Conservation (phyloP, 2,888 invertebrate genomes). For the Marasmarcha lunaedactyla region DNA sequence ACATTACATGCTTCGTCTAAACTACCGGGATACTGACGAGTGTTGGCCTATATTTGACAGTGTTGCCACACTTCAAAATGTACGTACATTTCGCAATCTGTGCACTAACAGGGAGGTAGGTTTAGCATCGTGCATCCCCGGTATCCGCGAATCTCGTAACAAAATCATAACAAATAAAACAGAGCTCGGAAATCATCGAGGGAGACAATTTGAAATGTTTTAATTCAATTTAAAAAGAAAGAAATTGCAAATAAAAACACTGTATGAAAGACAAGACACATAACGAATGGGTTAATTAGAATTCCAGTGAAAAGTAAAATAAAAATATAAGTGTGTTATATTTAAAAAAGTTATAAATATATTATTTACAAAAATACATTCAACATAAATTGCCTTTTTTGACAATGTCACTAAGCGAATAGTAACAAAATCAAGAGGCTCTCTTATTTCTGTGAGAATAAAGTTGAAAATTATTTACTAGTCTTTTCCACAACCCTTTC, state of each 20-base stretch:
- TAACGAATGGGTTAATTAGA: slow-evolving; percentile 54
- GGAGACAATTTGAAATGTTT: slow-evolving; percentile 56
- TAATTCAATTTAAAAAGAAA: slow-evolving; percentile 30
- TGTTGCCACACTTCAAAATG: too few relatives aligned
- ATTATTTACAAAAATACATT: slow-evolving; percentile 1
- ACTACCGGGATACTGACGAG: too few relatives aligned
- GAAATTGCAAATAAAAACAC: too few relatives aligned
- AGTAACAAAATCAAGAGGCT: slow-evolving; percentile 31
- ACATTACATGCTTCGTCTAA: slow-evolving; percentile 52
- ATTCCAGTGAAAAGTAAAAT: slow-evolving; percentile 13
- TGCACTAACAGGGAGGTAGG: slow-evolving; percentile 44
- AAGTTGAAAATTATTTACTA: slow-evolving; percentile 19
- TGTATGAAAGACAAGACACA: slow-evolving; percentile 28
- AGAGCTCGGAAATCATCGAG: slow-evolving; percentile 63
- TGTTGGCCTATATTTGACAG: too few relatives aligned
- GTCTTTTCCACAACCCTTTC: slow-evolving; percentile 67
- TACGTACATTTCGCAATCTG: too few relatives aligned
- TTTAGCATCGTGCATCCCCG: slow-evolving; percentile 69
- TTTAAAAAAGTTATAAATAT: slow-evolving; percentile 6
- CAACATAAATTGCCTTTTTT: background rate
- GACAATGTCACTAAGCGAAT: background rate
- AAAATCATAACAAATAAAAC: slow-evolving; percentile 25
- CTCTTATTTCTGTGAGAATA: slow-evolving; percentile 19
- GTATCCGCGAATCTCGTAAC: slow-evolving; percentile 61
- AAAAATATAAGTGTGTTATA: slow-evolving; percentile 1